phyloP scores from a whole-genome alignment of 2,797 vertebrate genomes.

The Acanthis flammea region DNA sequence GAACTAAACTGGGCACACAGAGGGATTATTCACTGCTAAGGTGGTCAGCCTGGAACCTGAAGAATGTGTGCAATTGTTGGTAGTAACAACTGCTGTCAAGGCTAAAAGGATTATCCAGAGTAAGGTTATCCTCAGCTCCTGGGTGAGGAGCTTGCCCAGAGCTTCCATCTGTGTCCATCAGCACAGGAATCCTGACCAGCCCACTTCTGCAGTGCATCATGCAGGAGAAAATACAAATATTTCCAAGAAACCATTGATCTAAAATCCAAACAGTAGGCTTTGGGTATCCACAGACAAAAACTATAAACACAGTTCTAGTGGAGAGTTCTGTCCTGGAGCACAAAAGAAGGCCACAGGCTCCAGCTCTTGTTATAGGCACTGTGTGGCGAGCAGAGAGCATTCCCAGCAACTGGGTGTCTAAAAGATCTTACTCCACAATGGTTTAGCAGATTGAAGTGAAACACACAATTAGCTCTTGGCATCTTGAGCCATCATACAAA shows the following conservation, averaged over 20 bases:
- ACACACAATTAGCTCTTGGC: background rate
- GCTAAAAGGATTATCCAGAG: background rate
- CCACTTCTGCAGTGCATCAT: background rate
- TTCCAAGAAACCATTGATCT: background rate
- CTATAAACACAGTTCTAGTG: background rate
- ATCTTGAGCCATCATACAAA: background rate
- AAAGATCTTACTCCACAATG: background rate
- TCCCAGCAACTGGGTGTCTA: background rate
- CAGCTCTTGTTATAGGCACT: background rate
- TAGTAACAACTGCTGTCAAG: background rate
- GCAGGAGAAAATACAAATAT: background rate
- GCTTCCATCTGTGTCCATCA: background rate
- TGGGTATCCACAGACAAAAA: background rate
- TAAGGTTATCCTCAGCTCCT: background rate
- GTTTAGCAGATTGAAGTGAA: background rate
- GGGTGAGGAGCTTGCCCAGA: background rate
- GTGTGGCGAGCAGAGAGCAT: background rate
- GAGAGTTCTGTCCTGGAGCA: background rate
- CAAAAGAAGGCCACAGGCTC: background rate
- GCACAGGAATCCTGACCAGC: background rate
- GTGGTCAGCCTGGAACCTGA: background rate
- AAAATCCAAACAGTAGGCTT: background rate
- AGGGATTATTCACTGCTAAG: background rate
- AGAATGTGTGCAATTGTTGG: background rate
- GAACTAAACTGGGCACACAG: background rate